Conservation (phyloP, 2,113 vertebrate genomes). For the Eclectus roratus region DNA sequence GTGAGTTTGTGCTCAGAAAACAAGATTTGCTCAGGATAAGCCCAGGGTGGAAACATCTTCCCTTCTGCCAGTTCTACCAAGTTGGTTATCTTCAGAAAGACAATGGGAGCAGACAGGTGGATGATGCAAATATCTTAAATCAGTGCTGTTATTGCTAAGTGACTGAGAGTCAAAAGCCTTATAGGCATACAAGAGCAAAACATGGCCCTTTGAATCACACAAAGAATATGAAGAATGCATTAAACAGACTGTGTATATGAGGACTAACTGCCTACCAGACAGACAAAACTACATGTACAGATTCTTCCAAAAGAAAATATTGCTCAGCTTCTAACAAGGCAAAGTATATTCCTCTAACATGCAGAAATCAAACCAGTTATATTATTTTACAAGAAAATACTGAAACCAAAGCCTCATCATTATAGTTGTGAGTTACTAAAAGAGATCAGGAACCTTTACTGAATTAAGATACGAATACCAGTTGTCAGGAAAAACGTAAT, state of each 20-base stretch:
- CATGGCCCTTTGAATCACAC: not conserved
- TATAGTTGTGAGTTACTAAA: not conserved
- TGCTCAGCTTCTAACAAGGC: not conserved
- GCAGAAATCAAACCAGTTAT: not conserved
- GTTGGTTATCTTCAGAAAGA: not conserved
- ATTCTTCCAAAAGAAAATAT: not conserved
- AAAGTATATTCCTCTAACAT: not conserved
- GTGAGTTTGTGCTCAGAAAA: not conserved
- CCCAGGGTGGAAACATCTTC: not conserved
- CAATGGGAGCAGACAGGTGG: not conserved
- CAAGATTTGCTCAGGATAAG: not conserved
- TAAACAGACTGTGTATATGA: not conserved
- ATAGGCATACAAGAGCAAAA: not conserved
- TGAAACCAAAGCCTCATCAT: not conserved
- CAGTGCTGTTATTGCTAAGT: not conserved
- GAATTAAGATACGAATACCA: not conserved
- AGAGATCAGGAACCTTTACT: not conserved
- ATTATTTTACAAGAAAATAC: not conserved
- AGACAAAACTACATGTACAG: not conserved
- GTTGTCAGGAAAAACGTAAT: not conserved
- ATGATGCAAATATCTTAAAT: not conserved
- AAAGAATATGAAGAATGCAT: not conserved
- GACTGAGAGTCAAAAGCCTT: not conserved
- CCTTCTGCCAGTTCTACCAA: not conserved
- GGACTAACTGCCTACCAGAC: not conserved